Evolutionary conservation across 2,888 invertebrate genomes (phyloP).

Genomic region (Anorthoa munda): DNA sequence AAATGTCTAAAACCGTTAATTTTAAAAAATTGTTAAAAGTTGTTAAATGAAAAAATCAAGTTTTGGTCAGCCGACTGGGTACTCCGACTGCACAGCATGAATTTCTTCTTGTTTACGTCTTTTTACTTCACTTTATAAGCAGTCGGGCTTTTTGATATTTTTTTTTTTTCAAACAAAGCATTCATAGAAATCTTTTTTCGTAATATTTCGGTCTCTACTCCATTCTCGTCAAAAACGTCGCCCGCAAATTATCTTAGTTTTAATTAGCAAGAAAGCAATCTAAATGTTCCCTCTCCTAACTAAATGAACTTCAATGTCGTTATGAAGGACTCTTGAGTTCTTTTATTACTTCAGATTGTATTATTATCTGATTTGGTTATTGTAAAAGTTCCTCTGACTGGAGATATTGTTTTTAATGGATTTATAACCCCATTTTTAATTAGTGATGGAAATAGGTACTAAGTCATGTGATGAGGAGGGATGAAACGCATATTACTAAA

Average conservation of each 20-base stretch:
- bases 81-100: too few species aligned
- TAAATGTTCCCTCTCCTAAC: slow-evolving; percentile 38
- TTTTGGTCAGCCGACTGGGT: too few species aligned
- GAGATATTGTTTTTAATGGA: not conserved
- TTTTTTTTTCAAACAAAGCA: too few species aligned
- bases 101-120: too few species aligned
- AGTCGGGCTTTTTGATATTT: too few species aligned
- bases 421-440: not conserved
- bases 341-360: slow-evolving; percentile 47
- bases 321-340: slow-evolving; percentile 27
- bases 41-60: too few species aligned
- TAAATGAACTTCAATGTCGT: slow-evolving; percentile 54
- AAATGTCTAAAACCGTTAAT: too few species aligned
- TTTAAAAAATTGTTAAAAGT: too few species aligned
- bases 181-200: slow-evolving; percentile 2
- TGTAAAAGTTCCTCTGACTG: not conserved
- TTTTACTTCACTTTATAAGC: too few species aligned
- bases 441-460: not conserved
- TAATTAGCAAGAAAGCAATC: slow-evolving; percentile 58
- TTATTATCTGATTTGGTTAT: slow-evolving; percentile 22
- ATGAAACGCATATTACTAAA: too few species aligned
- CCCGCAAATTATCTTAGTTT: slow-evolving; percentile 55
- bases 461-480: too few species aligned
- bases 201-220: slow-evolving; percentile 38
- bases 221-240: slow-evolving; percentile 32